Evolutionary conservation across 2,888 invertebrate species (phyloP), one percentile per base, ranked within the genome.

Genomic region (Eupithecia subumbrata): DNA sequence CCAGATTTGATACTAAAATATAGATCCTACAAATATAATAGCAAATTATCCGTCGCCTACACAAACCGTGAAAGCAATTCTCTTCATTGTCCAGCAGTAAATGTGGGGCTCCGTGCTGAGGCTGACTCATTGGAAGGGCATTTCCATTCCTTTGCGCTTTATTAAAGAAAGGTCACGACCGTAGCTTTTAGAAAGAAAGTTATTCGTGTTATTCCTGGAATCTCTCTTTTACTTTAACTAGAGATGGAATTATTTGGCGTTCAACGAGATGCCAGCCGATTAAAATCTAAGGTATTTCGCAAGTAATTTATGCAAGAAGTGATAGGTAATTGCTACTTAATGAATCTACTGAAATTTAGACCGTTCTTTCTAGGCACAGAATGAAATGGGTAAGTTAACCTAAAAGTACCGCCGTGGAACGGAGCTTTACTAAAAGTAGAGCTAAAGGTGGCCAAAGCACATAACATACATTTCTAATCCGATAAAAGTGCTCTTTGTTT

Each of bases 41-140:
- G 56, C 25, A 45, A 72, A 68, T 70, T 63, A 72, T 60, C 34
- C 63, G 43, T 60, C 52, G 76, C 69, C 72, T 74, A 70, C 52
- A 56, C 30, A 74, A 78, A 76, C 66, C 71, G 22, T 56, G 72
- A 74, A 70, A 76, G 78, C 78, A 78, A 74, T 74, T 76, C 74
- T 40, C 67, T 72, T 74, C 72, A 74, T 78, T 76, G 73, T 76
- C 69, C 77, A 74, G 72, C 60, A 63, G 72, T 64, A 71, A 75
- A 75, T 73, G 77, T 71, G 72, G 18, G 69, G 69, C 69, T 77
- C 72, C 34, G 69, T 69, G 76, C 69, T 69, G 68, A 68, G 71
- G 87, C 88, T 86, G 88, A 87, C 85, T 88, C 88, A 88, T 86
- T 82, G 82, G 72, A 76, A 73, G 80, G 80, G 83, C 82, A 84